Evolutionary conservation across 1,140 invertebrate species (phyloP).

Genomic region (Goniozus legneri): DNA sequence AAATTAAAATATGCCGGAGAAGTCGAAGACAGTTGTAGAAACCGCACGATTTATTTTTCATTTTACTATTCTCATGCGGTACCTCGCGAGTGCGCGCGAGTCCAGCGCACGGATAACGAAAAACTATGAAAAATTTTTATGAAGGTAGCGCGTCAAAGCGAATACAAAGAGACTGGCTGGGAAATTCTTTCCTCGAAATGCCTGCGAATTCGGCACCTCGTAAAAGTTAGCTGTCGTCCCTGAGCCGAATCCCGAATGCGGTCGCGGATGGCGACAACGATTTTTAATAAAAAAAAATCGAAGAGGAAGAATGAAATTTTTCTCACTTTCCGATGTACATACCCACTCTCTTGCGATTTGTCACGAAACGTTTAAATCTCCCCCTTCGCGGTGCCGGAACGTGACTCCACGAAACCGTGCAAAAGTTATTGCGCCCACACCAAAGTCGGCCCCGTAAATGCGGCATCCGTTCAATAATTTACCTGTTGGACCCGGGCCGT

Average conservation of each 20-base stretch:
- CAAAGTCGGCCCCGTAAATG: constrained; percentile 1
- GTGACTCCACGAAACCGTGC: constrained; percentile 15
- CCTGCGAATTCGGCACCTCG: constrained; percentile 12
- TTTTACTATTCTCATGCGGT: too few relatives aligned
- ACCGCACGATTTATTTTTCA: too few relatives aligned
- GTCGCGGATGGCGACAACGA: constrained; percentile 17
- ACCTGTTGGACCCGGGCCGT: neutral
- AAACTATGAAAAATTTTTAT: constrained; percentile 1
- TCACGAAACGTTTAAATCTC: constrained; percentile 14
- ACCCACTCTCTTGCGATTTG: constrained; percentile 8
- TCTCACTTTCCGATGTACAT: too few relatives aligned
- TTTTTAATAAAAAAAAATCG: constrained; percentile 15
- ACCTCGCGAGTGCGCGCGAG: too few relatives aligned
- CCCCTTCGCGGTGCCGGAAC: constrained; percentile 7
- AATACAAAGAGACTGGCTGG: constrained; percentile 11
- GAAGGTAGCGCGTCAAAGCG: neutral
- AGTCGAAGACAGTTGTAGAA: too few relatives aligned
- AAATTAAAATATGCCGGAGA: too few relatives aligned
- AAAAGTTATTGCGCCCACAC: constrained; percentile 15
- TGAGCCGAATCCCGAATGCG: constrained; percentile 17
- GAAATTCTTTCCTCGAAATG: neutral
- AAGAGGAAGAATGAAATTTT: neutral
- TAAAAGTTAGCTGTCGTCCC: constrained; percentile 17
- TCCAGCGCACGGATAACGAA: too few relatives aligned
- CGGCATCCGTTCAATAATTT: constrained; percentile 14